These are phyloP conservation scores for Caenorhabditis sulstoni DNA, from an alignment of 2,888 invertebrate genomes.

Conservation along the genomic window DNA sequence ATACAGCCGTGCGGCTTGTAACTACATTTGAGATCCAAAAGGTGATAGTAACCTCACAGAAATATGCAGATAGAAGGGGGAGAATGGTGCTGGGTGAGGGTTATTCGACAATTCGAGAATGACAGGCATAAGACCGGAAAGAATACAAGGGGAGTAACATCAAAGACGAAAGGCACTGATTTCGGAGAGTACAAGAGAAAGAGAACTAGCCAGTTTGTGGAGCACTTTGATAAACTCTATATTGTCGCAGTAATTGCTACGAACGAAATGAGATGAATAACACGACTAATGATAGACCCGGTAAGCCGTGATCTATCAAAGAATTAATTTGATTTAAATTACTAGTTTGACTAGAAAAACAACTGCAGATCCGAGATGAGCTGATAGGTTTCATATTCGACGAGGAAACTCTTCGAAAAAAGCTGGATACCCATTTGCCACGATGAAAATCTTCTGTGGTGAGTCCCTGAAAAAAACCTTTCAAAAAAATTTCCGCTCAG, in stretches of 20 bases:
- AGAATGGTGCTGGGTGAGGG: neutral
- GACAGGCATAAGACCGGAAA: slow-evolving; percentile 33
- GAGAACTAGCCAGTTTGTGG: slow-evolving; percentile 19
- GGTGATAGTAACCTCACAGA: neutral
- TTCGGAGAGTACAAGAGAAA: slow-evolving; percentile 7
- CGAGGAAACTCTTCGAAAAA: slow-evolving; percentile 68
- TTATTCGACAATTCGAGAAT: too few species aligned
- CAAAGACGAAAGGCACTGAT: slow-evolving; percentile 35
- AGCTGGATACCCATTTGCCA: slow-evolving; percentile 64
- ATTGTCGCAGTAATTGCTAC: slow-evolving; percentile 29
- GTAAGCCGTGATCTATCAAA: too few species aligned
- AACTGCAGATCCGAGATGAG: neutral
- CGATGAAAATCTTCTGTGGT: slow-evolving; percentile 65
- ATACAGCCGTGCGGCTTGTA: too few species aligned
- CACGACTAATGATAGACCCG: slow-evolving; percentile 14
- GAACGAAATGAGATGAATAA: slow-evolving; percentile 49
- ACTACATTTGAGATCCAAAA: too few species aligned
- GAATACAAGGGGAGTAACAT: slow-evolving; percentile 21
- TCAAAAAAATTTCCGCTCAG: neutral
- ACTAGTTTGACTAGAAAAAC: slow-evolving; percentile 23
- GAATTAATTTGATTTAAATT: neutral
- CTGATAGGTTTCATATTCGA: slow-evolving; percentile 7
- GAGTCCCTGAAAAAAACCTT: slow-evolving; percentile 56
- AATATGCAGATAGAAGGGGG: neutral
- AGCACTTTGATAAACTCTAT: slow-evolving; percentile 7